A percentile compares a stretch with the other conserved stretches of the same genome.
phyloP scores from a whole-genome alignment of 2,888 invertebrate genomes.

The Ormyrus labotus region DNA sequence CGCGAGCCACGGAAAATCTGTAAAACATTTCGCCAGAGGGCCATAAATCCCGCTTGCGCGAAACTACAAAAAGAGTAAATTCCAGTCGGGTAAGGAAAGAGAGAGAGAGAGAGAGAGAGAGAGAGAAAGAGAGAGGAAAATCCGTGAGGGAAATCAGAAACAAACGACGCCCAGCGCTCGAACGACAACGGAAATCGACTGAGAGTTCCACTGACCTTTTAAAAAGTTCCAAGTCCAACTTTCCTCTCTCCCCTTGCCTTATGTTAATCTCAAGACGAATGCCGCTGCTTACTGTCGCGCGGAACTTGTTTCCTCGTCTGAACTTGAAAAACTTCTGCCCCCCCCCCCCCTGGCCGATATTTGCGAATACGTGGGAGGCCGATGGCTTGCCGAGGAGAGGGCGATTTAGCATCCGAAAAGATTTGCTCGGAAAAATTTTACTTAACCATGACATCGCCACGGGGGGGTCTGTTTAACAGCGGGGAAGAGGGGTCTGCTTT shows the following conservation, averaged over 20 bases:
- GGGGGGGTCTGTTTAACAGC: no score
- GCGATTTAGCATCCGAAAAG: slow-evolving; percentile 20
- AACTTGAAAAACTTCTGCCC: slow-evolving; percentile 54
- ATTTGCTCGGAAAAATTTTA: slow-evolving; percentile 38
- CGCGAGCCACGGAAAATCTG: slow-evolving; percentile 39
- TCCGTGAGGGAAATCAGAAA: slow-evolving; percentile 53
- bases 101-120: no score
- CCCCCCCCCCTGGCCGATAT: background rate
- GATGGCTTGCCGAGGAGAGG: background rate
- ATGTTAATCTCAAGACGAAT: slow-evolving; percentile 51
- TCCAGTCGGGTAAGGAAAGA: background rate
- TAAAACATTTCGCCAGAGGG: slow-evolving; percentile 49
- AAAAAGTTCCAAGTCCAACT: slow-evolving; percentile 44
- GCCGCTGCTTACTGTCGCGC: background rate
- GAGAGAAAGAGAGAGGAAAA: background rate
- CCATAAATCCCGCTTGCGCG: slow-evolving; percentile 42
- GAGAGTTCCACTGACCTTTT: slow-evolving; percentile 48
- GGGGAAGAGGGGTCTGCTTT: no score
- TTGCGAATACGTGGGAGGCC: background rate
- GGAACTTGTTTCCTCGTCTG: slow-evolving; percentile 28
- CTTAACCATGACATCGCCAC: background rate
- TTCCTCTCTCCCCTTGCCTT: slow-evolving; percentile 15
- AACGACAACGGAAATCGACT: slow-evolving; percentile 37
- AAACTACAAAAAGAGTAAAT: slow-evolving; percentile 9
- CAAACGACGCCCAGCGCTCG: slow-evolving; percentile 26